Conservation (phyloP, 2,888 invertebrate species). For the Metallyticus violacea region DNA sequence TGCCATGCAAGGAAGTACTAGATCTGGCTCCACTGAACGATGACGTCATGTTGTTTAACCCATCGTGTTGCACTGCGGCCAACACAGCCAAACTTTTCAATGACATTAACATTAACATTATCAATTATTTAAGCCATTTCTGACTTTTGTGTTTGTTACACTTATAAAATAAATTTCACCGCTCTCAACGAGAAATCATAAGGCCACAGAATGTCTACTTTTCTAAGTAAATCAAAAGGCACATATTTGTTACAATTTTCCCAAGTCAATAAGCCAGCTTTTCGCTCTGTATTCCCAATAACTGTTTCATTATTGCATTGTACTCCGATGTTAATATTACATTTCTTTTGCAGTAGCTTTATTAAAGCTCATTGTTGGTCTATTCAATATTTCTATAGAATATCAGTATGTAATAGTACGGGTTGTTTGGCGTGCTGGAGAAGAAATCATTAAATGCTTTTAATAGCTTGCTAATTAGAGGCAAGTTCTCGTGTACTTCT, state of each 20-base stretch:
- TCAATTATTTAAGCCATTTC: not conserved
- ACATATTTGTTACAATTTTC: not conserved
- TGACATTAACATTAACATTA: constrained; percentile 48
- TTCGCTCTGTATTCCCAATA: not conserved
- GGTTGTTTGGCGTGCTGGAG: too few relatives aligned
- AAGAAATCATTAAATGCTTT: too few relatives aligned
- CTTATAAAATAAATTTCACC: not conserved
- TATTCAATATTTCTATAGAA: too few relatives aligned
- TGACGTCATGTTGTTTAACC: constrained; percentile 21
- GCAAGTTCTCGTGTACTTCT: too few relatives aligned
- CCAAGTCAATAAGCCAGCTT: not conserved
- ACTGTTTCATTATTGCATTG: too few relatives aligned
- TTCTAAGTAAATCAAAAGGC: not conserved
- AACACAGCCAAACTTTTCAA: constrained; percentile 61
- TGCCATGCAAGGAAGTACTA: constrained; percentile 52
- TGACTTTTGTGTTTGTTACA: not conserved
- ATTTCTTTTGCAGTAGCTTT: too few relatives aligned
- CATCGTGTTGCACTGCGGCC: constrained; percentile 38
- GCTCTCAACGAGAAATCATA: not conserved
- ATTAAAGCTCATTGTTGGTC: too few relatives aligned
- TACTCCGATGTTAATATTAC: too few relatives aligned
- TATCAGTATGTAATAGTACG: too few relatives aligned
- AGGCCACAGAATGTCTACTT: not conserved
- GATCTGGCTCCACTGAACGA: constrained; percentile 15
- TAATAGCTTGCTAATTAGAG: too few relatives aligned